Percentiles rank a stretch among this genome's conserved stretches.
phyloP scores from a whole-genome alignment of 2,888 invertebrate species.

The Drosophila macrospina region DNA sequence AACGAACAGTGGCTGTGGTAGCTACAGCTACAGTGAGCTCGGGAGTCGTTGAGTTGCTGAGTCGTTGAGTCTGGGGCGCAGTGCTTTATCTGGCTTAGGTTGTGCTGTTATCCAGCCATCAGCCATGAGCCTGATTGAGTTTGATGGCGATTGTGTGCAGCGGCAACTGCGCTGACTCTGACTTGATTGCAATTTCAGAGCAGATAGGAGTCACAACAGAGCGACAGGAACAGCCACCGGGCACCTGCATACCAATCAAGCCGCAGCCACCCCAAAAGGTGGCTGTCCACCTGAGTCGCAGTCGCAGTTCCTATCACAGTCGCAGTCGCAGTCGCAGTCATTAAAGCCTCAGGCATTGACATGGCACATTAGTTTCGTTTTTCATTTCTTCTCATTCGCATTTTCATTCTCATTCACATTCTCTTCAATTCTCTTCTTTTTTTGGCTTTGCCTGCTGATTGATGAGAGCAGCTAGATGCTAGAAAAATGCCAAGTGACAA shows the following conservation, averaged over 20 bases:
- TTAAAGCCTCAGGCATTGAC: slow-evolving; percentile 54
- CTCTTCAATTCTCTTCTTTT: background rate
- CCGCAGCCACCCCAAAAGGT: slow-evolving; percentile 31
- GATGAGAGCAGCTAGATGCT: slow-evolving; percentile 45
- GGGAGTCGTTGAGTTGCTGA: too few species aligned
- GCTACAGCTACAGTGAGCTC: slow-evolving; percentile 12
- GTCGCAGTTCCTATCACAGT: background rate
- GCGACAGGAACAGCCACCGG: slow-evolving; percentile 37
- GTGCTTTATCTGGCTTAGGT: slow-evolving; percentile 39
- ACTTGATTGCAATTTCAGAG: slow-evolving; percentile 73
- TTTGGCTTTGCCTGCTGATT: slow-evolving; percentile 58
- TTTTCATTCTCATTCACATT: background rate
- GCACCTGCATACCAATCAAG: slow-evolving; percentile 74
- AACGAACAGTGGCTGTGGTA: background rate
- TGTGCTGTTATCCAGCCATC: slow-evolving; percentile 58
- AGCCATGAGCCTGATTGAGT: slow-evolving; percentile 76
- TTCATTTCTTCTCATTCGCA: background rate
- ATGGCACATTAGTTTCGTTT: slow-evolving; percentile 61
- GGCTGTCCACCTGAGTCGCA: slow-evolving; percentile 12
- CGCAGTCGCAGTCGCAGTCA: slow-evolving; percentile 33
- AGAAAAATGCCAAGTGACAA: slow-evolving; percentile 3
- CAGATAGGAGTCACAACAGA: slow-evolving; percentile 18
- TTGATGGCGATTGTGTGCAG: slow-evolving; percentile 79
- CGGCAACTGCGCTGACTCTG: slow-evolving; percentile 49
- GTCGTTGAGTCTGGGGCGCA: slow-evolving; percentile 1